Evolutionary conservation across 2,888 invertebrate species (phyloP).

Genomic region (Crematogaster levior): DNA sequence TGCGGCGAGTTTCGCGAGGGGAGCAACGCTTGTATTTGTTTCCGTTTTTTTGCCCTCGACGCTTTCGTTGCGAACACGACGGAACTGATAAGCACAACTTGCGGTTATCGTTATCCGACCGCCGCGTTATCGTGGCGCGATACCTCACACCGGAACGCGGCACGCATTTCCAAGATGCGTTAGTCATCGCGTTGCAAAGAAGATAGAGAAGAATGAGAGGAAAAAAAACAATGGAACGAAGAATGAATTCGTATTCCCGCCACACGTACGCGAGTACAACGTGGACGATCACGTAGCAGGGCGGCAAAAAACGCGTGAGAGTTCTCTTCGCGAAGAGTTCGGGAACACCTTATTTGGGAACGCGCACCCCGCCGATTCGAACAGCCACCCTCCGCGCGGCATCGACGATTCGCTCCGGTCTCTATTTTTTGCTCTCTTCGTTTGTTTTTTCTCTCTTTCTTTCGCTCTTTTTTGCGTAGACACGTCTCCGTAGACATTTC

Average conservation of each 20-base stretch:
- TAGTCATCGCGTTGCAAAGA: background rate
- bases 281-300: conserved; percentile 59
- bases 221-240: background rate
- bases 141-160: background rate
- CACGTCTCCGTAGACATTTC: conserved; percentile 13
- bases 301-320: conserved; percentile 64
- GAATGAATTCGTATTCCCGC: conserved; percentile 67
- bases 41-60: no score
- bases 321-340: conserved; percentile 75
- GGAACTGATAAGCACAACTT: background rate
- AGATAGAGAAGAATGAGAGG: background rate
- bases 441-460: conserved; percentile 17
- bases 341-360: conserved; percentile 90
- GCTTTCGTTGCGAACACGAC: background rate
- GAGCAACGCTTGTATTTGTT: background rate
- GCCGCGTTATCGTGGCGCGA: background rate
- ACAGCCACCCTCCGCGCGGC: conserved; percentile 60
- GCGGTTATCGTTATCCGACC: conserved; percentile 17
- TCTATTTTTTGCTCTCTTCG: background rate
- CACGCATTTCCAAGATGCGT: background rate
- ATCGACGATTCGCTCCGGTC: conserved; percentile 22
- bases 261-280: conserved; percentile 47
- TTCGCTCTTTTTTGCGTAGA: background rate
- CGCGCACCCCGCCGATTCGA: conserved; percentile 85
- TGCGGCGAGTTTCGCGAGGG: background rate